A percentile compares a stretch with the other conserved stretches of the same genome.
These are phyloP conservation scores for Triplophysa dalaica DNA, from an alignment of 2,113 vertebrate genomes.

Conservation along the genomic window DNA sequence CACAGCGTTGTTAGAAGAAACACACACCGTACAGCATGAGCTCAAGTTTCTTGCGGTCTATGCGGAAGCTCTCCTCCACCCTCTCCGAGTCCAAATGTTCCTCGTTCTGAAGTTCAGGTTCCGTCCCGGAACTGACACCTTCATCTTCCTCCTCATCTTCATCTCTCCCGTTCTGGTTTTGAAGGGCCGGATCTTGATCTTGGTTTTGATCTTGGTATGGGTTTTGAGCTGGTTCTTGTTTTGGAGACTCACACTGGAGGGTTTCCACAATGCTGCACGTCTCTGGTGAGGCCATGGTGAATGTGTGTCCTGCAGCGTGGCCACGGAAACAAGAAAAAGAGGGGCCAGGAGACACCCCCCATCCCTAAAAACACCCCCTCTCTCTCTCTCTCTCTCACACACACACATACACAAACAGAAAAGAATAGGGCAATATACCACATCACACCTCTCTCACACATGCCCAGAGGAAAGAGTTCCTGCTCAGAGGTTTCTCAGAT, in stretches of 20 bases:
- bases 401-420: neutral
- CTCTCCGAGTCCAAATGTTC: constrained; percentile 68
- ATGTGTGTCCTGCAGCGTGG: constrained; percentile 54
- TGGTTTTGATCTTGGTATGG: constrained; percentile 38
- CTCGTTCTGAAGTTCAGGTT: constrained; percentile 43
- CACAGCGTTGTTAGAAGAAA: neutral
- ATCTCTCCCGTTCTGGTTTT: constrained; percentile 61
- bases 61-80: constrained; percentile 80
- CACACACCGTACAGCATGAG: constrained; percentile 77
- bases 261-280: constrained; percentile 62
- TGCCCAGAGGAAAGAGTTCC: neutral
- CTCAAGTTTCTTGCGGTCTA: constrained; percentile 81
- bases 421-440: neutral
- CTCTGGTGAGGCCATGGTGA: constrained; percentile 68
- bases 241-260: constrained; percentile 52
- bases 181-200: constrained; percentile 52
- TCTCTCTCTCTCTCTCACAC: constrained; percentile 28
- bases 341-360: constrained; percentile 58
- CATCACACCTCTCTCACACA: constrained; percentile 28
- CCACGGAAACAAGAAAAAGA: constrained; percentile 54
- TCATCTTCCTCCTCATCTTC: constrained; percentile 59
- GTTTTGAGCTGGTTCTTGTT: constrained; percentile 50
- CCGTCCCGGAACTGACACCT: constrained; percentile 14
- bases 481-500: neutral
- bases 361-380: constrained; percentile 31